A percentile compares a stretch with the other conserved stretches of the same genome.
Conservation (phyloP, 2,113 vertebrate genomes). For the Saimiri boliviensis region DNA sequence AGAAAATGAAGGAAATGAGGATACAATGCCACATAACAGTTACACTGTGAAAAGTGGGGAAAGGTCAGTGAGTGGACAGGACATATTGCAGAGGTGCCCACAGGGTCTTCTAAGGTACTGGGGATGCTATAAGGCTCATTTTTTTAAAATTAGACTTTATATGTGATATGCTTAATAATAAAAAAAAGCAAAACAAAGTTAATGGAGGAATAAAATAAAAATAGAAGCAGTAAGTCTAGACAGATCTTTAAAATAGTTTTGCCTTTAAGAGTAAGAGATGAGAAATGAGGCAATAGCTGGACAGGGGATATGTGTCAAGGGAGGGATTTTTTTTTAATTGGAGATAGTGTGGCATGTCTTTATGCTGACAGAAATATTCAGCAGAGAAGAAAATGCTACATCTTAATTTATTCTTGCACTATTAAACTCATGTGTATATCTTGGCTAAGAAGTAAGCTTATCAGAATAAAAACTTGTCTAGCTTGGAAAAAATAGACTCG, state of each 20-base stretch:
- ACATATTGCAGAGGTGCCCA: not conserved
- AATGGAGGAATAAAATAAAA: not conserved
- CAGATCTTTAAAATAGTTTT: not conserved
- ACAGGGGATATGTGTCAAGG: not conserved
- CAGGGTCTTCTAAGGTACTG: not conserved
- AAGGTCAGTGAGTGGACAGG: not conserved
- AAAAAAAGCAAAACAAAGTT: not conserved
- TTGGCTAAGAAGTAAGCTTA: not conserved
- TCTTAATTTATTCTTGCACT: not conserved
- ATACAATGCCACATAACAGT: not conserved
- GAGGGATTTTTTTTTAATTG: not conserved
- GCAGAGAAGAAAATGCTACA: not conserved
- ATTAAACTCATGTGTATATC: not conserved
- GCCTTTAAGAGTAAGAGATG: not conserved
- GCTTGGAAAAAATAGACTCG: not conserved
- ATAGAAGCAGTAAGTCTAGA: not conserved
- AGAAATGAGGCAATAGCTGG: not conserved
- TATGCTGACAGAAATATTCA: not conserved
- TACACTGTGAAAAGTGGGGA: not conserved
- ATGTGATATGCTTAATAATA: not conserved
- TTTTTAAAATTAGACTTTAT: not conserved
- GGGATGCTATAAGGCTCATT: not conserved
- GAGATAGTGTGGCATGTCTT: not conserved
- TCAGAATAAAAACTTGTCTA: not conserved
- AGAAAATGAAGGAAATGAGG: not conserved